Conservation (phyloP, 2,888 invertebrate species). For the Mechanitis mazaeus region DNA sequence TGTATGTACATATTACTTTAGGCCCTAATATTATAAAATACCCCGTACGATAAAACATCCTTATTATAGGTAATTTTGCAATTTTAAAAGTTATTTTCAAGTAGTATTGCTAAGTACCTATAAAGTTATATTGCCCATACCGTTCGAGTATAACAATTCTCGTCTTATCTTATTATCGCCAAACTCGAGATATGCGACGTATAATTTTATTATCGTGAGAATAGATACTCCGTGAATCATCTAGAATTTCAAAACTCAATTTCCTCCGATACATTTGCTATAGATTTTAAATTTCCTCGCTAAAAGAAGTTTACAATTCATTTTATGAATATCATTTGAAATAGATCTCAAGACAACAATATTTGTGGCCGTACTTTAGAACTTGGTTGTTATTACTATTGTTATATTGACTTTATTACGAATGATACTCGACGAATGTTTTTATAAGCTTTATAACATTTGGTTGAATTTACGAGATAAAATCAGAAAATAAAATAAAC, state of each 20-base stretch:
- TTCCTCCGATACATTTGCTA: conserved; percentile 62
- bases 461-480: conserved; percentile 1
- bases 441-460: conserved; percentile 18
- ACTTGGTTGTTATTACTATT: conserved; percentile 19
- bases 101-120: conserved; percentile 14
- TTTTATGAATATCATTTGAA: conserved; percentile 26
- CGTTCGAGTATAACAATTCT: conserved; percentile 25
- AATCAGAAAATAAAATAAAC: not conserved
- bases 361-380: conserved; percentile 18
- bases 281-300: conserved; percentile 60
- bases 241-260: conserved; percentile 68
- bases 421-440: conserved; percentile 10
- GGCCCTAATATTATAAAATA: no score
- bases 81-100: not conserved
- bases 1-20: not conserved
- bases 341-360: conserved; percentile 27
- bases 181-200: conserved; percentile 34
- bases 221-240: conserved; percentile 55
- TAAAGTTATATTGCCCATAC: conserved; percentile 28
- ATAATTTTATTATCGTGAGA: conserved; percentile 63
- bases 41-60: no score
- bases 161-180: conserved; percentile 23
- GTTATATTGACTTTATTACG: conserved; percentile 16
- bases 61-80: no score
- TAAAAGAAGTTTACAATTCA: conserved; percentile 16